Evolutionary conservation across 2,797 vertebrate genomes (phyloP), one percentile per base, ranked within the genome.

Genomic region (Xenopus petersii): DNA sequence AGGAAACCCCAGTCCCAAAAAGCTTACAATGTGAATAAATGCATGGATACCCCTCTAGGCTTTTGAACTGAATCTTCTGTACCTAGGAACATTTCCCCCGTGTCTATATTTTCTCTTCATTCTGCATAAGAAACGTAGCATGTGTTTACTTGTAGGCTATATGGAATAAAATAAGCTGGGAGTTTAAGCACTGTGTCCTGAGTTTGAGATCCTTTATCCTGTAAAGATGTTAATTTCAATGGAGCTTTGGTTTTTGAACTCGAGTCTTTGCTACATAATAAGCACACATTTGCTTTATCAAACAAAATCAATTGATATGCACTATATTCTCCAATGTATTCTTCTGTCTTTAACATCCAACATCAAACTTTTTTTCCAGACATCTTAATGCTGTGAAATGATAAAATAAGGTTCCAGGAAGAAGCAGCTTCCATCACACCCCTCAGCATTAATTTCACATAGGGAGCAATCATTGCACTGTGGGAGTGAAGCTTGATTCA

Each of bases 331-430:
- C 67, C 12, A 47, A 58, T 65, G 65, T 12, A 68, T 68, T 54
- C 65, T 63, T 24, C 73, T 63, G 65, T 63, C 73, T 68, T 75
- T 49, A 58, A 24, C 26, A 69, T 69, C 59, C 60, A 12, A 65
- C 67, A 70, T 70, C 62, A 76, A 71, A 71, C 49, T 76, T 71
- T 77, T 51, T 51, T 51, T 51, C 26, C 64, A 68, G 75, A 64
- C 66, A 36, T 69, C 60, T 78, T 73, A 78, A 78, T 73, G 71
- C 60, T 64, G 70, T 56, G 16, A 69, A 73, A 64, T 58, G 5
- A 51, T 68, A 59, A 73, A 78, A 70, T 61, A 55, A 49, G 26
- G 36, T 74, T 79, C 71, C 71, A 74, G 71, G 65, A 64, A 72
- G 58, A 67, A 64, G 21, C 1, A 15, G 17, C 51, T 64, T 46